phyloP scores from a whole-genome alignment of 2,113 vertebrate species.

The Hippocampus comes region DNA sequence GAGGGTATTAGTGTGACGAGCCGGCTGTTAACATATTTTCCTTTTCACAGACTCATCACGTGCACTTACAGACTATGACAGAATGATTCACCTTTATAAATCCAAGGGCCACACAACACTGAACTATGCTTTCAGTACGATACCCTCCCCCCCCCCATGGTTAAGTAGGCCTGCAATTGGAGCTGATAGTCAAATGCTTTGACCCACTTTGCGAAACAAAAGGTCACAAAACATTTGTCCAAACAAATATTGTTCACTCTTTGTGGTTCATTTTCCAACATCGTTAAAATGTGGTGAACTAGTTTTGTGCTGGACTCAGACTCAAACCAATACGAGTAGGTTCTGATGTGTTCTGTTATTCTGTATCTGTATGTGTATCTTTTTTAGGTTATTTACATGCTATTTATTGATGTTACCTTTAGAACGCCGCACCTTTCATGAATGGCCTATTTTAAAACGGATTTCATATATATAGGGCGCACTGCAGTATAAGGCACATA shows the following conservation, averaged over 20 bases:
- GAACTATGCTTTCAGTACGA: background rate
- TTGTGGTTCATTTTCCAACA: background rate
- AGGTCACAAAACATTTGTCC: background rate
- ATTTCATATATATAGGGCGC: too few species aligned
- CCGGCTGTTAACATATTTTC: conserved; percentile 40
- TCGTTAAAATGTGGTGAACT: background rate
- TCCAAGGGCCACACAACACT: background rate
- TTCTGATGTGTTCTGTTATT: background rate
- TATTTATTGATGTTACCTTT: background rate
- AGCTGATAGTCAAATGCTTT: conserved; percentile 1
- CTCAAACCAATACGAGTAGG: background rate
- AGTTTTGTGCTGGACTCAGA: background rate
- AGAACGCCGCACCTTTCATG: background rate
- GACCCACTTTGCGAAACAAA: background rate
- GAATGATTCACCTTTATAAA: background rate
- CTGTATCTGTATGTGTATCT: background rate
- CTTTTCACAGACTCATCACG: conserved; percentile 25
- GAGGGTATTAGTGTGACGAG: conserved; percentile 24
- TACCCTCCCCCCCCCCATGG: too few species aligned
- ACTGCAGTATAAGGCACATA: too few species aligned
- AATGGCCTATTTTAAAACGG: too few species aligned
- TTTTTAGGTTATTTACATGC: background rate
- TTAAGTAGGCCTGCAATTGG: background rate
- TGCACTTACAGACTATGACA: background rate
- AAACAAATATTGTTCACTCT: background rate